Evolutionary conservation across 2,113 vertebrate genomes (phyloP).

Genomic region (Cyanistes caeruleus): DNA sequence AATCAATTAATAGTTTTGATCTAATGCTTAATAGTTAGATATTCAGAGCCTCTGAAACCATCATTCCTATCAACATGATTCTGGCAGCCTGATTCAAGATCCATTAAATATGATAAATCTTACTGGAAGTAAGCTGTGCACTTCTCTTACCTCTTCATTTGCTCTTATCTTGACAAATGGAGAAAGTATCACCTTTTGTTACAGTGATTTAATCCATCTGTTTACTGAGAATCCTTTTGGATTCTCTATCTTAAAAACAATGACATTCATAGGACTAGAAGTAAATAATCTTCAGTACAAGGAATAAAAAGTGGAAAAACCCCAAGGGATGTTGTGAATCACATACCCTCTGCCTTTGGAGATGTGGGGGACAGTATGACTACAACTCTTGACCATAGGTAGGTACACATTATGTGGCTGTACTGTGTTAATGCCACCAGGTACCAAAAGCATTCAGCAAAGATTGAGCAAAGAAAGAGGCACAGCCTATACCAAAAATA

Average conservation of each 20-base stretch:
- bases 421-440: background rate
- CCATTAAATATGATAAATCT: background rate
- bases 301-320: background rate
- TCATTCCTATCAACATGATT: background rate
- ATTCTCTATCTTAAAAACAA: background rate
- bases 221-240: background rate
- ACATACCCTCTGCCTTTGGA: background rate
- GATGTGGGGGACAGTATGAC: background rate
- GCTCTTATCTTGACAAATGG: background rate
- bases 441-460: background rate
- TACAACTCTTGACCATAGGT: background rate
- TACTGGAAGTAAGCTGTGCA: background rate
- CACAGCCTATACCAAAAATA: background rate
- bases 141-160: background rate
- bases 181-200: background rate
- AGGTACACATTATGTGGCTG: background rate
- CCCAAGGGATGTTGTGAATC: background rate
- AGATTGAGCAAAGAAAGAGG: background rate
- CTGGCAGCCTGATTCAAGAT: background rate
- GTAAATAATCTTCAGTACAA: background rate
- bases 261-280: background rate
- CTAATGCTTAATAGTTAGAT: background rate
- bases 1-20: background rate
- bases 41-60: background rate
- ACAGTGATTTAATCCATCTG: background rate